These are phyloP conservation scores for Diploscapter pachys DNA, from an alignment of 1,140 invertebrate species.

Conservation along the genomic window DNA sequence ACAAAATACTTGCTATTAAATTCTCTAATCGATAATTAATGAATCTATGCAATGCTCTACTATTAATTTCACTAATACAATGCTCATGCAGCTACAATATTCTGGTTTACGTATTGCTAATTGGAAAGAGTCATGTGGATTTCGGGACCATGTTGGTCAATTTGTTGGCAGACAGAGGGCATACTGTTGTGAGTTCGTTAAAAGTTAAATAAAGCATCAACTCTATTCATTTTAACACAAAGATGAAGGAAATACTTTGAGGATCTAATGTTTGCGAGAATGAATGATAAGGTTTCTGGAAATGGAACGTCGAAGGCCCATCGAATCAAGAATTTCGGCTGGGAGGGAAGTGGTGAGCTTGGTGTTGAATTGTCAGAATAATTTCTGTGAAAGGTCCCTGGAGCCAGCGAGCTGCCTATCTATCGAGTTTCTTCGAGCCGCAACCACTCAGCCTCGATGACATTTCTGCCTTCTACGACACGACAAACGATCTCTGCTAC, in stretches of 20 bases:
- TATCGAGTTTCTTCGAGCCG: too few species aligned
- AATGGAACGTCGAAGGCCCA: neutral
- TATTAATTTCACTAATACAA: too few species aligned
- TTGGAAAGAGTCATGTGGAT: slow-evolving; percentile 4
- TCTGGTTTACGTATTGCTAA: slow-evolving; percentile 1
- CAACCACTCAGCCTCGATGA: too few species aligned
- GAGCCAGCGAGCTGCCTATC: too few species aligned
- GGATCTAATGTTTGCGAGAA: neutral
- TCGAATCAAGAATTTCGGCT: neutral
- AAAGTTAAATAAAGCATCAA: neutral
- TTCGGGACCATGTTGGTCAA: neutral
- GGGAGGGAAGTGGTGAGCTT: neutral
- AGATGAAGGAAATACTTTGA: neutral
- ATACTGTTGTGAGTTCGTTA: neutral
- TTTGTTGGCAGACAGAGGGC: neutral
- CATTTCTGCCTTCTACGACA: too few species aligned
- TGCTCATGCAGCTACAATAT: neutral
- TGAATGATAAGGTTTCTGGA: neutral
- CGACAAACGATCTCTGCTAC: too few species aligned
- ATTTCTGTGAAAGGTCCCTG: too few species aligned
- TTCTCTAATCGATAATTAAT: too few species aligned
- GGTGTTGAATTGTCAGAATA: too few species aligned
- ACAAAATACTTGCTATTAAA: too few species aligned
- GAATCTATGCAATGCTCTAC: too few species aligned
- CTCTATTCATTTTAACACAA: neutral